These are phyloP conservation scores for Drosophila navojoa DNA, from an alignment of 1,140 invertebrate genomes.

Conservation along the genomic window DNA sequence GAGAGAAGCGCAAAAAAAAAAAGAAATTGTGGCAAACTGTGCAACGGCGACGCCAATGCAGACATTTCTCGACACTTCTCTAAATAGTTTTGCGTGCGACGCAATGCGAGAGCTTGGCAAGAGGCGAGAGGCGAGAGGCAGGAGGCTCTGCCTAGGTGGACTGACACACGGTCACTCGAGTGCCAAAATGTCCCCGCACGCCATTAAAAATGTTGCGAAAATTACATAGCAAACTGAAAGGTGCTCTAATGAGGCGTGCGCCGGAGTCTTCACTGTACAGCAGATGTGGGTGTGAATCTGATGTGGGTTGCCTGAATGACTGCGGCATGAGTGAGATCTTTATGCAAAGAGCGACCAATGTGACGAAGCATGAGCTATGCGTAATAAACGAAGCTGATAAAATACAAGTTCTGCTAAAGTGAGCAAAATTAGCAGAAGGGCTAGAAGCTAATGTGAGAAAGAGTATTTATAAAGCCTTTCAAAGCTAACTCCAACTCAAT, in stretches of 20 bases:
- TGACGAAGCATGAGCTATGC: conserved; percentile 15
- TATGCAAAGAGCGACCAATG: conserved; percentile 31
- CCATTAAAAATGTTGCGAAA: conserved; percentile 82
- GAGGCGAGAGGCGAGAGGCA: neutral
- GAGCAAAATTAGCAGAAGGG: too few relatives aligned
- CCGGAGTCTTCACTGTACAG: conserved; percentile 51
- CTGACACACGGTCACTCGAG: conserved; percentile 76
- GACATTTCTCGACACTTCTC: conserved; percentile 82
- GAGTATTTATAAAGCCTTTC: too few relatives aligned
- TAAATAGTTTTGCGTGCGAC: conserved; percentile 80
- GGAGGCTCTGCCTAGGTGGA: conserved; percentile 14
- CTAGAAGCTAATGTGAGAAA: too few relatives aligned
- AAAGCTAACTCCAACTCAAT: too few relatives aligned
- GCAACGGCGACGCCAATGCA: conserved; percentile 63
- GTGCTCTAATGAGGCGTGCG: conserved; percentile 80
- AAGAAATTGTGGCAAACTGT: conserved; percentile 54
- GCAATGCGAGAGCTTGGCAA: conserved; percentile 32
- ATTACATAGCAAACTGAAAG: conserved; percentile 80
- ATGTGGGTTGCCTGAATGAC: conserved; percentile 50
- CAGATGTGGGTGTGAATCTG: conserved; percentile 21
- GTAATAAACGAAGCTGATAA: neutral
- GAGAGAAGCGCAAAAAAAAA: too few relatives aligned
- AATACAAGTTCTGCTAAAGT: too few relatives aligned
- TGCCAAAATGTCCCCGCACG: conserved; percentile 80
- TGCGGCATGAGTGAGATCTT: conserved; percentile 53